A percentile compares a stretch with the other conserved stretches of the same genome.
phyloP scores from a whole-genome alignment of 1,140 invertebrate genomes.

The Littorina saxatilis region DNA sequence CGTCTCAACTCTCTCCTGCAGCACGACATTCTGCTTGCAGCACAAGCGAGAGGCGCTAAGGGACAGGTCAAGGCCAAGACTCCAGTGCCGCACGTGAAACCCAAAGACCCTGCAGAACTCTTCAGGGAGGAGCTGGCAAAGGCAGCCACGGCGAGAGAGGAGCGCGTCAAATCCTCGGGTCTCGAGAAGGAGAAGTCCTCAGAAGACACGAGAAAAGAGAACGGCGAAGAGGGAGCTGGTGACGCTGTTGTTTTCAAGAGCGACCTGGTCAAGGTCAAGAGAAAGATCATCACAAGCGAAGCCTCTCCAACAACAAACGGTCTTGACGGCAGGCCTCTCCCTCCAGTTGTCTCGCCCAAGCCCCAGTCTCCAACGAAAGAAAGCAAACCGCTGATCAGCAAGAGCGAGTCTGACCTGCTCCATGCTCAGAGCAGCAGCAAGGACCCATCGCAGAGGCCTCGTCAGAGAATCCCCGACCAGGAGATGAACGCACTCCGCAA shows the following conservation, averaged over 20 bases:
- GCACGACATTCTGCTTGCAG: slow-evolving; percentile 65
- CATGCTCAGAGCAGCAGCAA: neutral
- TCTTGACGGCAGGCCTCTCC: neutral
- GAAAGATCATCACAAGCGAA: neutral
- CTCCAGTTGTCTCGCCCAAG: neutral
- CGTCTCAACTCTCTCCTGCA: slow-evolving; percentile 60
- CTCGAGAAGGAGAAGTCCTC: neutral
- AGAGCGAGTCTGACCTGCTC: slow-evolving; percentile 9
- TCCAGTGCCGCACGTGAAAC: slow-evolving; percentile 58
- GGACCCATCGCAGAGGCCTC: neutral
- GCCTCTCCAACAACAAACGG: too few relatives aligned
- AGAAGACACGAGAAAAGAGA: neutral
- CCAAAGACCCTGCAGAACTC: slow-evolving; percentile 61
- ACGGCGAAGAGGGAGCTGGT: neutral
- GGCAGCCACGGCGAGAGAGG: slow-evolving; percentile 57
- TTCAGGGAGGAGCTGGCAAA: slow-evolving; percentile 65
- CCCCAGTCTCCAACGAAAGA: neutral
- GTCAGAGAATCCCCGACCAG: neutral
- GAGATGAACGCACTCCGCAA: neutral
- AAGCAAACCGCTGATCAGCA: neutral
- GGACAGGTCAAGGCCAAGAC: slow-evolving; percentile 55
- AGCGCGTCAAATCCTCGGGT: slow-evolving; percentile 36
- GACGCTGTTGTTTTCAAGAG: slow-evolving; percentile 9
- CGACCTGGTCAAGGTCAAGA: slow-evolving; percentile 19
- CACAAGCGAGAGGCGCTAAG: slow-evolving; percentile 58